Evolutionary conservation across 1,140 invertebrate genomes (phyloP).

Genomic region (Ostrea edulis): DNA sequence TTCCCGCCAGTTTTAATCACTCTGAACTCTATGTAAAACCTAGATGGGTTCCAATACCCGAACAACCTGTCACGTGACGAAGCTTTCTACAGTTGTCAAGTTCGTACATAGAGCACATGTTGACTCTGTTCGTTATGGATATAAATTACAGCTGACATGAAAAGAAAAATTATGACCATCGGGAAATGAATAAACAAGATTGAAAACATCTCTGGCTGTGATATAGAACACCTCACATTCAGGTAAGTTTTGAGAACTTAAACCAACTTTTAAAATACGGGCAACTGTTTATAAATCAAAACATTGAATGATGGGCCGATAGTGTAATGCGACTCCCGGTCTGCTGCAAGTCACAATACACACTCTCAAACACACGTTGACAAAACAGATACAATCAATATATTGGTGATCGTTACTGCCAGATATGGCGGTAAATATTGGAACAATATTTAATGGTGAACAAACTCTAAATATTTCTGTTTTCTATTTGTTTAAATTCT

Average conservation of each 20-base stretch:
- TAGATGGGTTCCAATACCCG: constrained; percentile 10
- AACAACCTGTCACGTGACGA: constrained; percentile 4
- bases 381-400: too few relatives aligned
- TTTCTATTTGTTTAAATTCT: too few relatives aligned
- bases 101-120: constrained; percentile 24
- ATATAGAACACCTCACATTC: background rate
- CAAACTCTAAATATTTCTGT: too few relatives aligned
- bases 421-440: too few relatives aligned
- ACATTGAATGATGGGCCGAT: background rate
- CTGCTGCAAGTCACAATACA: too few relatives aligned
- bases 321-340: too few relatives aligned
- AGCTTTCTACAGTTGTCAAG: constrained; percentile 32
- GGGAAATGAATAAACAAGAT: background rate
- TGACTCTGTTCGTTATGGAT: background rate
- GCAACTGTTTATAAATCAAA: background rate
- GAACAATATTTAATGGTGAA: too few relatives aligned
- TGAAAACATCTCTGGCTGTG: background rate
- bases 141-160: background rate
- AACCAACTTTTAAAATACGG: background rate
- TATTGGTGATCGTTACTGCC: too few relatives aligned
- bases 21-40: background rate
- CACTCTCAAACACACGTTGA: too few relatives aligned
- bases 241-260: background rate
- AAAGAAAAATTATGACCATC: background rate
- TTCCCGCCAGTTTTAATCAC: background rate